These are phyloP conservation scores for Acleris laterana DNA, from an alignment of 2,888 invertebrate genomes.

Conservation along the genomic window DNA sequence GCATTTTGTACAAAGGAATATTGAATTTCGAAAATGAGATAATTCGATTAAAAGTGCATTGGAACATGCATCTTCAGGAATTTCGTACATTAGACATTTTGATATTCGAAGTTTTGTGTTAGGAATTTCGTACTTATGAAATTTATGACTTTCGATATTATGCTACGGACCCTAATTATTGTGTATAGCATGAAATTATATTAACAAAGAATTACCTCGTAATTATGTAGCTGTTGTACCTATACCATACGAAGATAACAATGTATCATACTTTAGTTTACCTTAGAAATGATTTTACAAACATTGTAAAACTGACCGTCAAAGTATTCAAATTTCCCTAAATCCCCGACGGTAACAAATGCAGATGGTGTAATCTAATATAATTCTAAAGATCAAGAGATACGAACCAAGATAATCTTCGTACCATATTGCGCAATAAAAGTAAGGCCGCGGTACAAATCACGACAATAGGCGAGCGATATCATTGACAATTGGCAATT, in stretches of 20 bases:
- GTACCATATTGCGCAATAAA: slow-evolving; percentile 29
- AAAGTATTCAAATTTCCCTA: slow-evolving; percentile 28
- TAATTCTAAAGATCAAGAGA: slow-evolving; percentile 32
- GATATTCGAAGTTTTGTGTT: too few species aligned
- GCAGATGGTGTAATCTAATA: slow-evolving; percentile 31
- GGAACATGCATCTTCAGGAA: too few species aligned
- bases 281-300: not conserved
- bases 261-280: not conserved
- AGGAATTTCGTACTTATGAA: too few species aligned
- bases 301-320: not conserved
- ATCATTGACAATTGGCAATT: slow-evolving; percentile 10
- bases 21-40: too few species aligned
- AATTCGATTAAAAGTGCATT: too few species aligned
- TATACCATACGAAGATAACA: not conserved
- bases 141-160: too few species aligned
- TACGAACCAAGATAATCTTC: slow-evolving; percentile 23
- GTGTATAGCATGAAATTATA: too few species aligned
- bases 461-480: slow-evolving; percentile 12
- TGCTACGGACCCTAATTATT: too few species aligned
- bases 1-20: too few species aligned
- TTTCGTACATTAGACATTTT: too few species aligned
- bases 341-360: slow-evolving; percentile 24
- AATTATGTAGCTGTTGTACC: too few species aligned
- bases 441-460: slow-evolving; percentile 17
- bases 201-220: too few species aligned